Conservation (phyloP, 1,140 invertebrate genomes). For the Brachionus rubens region DNA sequence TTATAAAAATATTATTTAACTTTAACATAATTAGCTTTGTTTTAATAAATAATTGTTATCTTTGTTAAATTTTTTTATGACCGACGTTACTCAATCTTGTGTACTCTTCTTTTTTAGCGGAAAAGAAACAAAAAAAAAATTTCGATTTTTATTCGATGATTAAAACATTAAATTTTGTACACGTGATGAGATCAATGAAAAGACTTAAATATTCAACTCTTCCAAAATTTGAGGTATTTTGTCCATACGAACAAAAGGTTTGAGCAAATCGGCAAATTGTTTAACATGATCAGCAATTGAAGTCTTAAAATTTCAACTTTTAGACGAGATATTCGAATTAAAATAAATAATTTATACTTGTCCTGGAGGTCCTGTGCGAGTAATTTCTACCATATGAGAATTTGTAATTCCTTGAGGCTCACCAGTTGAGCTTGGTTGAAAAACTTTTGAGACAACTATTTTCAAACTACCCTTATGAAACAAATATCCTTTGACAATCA, state of each 20-base stretch:
- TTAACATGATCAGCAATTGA: constrained; percentile 28
- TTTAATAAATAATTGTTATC: too few species aligned
- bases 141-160: too few species aligned
- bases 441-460: constrained; percentile 36
- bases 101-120: too few species aligned
- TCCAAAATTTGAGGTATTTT: constrained; percentile 19
- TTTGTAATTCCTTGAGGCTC: neutral
- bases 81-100: too few species aligned
- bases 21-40: neutral
- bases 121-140: too few species aligned
- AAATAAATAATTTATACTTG: neutral
- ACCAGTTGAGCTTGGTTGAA: neutral
- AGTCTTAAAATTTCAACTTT: neutral
- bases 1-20: constrained; percentile 15
- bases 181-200: neutral
- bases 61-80: too few species aligned
- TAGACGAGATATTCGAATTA: neutral
- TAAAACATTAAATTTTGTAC: too few species aligned
- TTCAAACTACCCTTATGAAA: constrained; percentile 41
- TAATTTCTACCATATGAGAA: constrained; percentile 37
- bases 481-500: constrained; percentile 30
- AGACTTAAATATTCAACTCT: constrained; percentile 26
- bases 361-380: constrained; percentile 5
- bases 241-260: constrained; percentile 44
- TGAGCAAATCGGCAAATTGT: constrained; percentile 34